These are phyloP conservation scores for Drosophila repleta DNA, from an alignment of 1,140 invertebrate genomes.

Conservation along the genomic window DNA sequence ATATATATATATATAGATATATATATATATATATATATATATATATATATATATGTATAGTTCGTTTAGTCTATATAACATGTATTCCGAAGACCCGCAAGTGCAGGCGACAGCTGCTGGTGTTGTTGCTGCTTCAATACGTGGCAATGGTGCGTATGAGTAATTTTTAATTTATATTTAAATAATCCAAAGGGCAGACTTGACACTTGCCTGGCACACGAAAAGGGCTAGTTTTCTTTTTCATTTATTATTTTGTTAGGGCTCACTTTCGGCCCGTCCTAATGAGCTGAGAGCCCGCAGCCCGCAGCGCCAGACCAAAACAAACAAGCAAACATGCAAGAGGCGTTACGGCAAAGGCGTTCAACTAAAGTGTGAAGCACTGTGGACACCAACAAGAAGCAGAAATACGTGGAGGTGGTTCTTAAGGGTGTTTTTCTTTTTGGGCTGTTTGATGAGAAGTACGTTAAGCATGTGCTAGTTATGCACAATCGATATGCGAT, in stretches of 20 bases:
- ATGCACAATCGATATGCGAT: constrained; percentile 64
- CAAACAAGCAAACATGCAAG: constrained; percentile 42
- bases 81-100: constrained; percentile 30
- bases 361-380: constrained; percentile 62
- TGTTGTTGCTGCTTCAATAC: constrained; percentile 1
- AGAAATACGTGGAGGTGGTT: not conserved
- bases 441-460: constrained; percentile 2
- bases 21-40: constrained; percentile 1
- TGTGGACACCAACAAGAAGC: constrained; percentile 1
- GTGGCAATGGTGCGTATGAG: constrained; percentile 61
- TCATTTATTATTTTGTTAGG: constrained; percentile 5
- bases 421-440: not conserved
- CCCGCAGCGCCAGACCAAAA: constrained; percentile 50
- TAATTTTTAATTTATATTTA: constrained; percentile 72
- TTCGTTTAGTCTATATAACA: not conserved
- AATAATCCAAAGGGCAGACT: constrained; percentile 34
- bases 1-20: not conserved
- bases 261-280: constrained; percentile 2
- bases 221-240: not conserved
- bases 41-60: not conserved
- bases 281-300: constrained; percentile 34
- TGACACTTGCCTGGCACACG: constrained; percentile 13
- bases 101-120: constrained; percentile 17
- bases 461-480: constrained; percentile 52
- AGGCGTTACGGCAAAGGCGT: constrained; percentile 48